phyloP scores from a whole-genome alignment of 2,888 invertebrate genomes.

The Ephialtes manifestator region DNA sequence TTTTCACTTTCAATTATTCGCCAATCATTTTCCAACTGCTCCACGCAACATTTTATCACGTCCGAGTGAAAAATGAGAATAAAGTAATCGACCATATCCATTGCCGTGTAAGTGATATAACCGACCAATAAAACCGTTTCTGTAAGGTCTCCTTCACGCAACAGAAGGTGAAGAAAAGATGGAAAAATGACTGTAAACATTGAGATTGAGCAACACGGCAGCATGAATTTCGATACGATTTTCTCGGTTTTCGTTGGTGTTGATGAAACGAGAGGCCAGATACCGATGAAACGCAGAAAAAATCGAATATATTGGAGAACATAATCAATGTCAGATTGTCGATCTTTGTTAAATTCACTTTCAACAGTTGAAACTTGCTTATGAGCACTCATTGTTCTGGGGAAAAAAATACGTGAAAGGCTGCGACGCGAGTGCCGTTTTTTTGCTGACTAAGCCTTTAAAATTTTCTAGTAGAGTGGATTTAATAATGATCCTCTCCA shows the following conservation, averaged over 20 bases:
- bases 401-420: background rate
- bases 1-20: background rate
- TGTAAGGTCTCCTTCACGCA: slow-evolving; percentile 17
- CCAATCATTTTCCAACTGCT: slow-evolving; percentile 70
- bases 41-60: slow-evolving; percentile 54
- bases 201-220: slow-evolving; percentile 29
- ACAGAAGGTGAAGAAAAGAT: slow-evolving; percentile 11
- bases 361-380: background rate
- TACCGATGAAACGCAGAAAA: slow-evolving; percentile 66
- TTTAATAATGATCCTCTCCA: background rate
- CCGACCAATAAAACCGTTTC: slow-evolving; percentile 48
- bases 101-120: slow-evolving; percentile 25
- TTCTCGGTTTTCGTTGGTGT: slow-evolving; percentile 25
- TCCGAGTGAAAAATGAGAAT: slow-evolving; percentile 42
- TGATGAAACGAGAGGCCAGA: slow-evolving; percentile 53
- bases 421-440: background rate
- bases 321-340: slow-evolving; percentile 31
- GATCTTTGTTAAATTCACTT: background rate
- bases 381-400: background rate
- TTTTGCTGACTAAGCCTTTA: background rate
- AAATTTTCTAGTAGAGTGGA: background rate
- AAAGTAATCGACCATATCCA: slow-evolving; percentile 44
- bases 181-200: slow-evolving; percentile 44
- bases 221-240: slow-evolving; percentile 21
- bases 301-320: slow-evolving; percentile 57